Evolutionary conservation across 2,113 vertebrate genomes (phyloP).

Genomic region (Ceratotherium simum): DNA sequence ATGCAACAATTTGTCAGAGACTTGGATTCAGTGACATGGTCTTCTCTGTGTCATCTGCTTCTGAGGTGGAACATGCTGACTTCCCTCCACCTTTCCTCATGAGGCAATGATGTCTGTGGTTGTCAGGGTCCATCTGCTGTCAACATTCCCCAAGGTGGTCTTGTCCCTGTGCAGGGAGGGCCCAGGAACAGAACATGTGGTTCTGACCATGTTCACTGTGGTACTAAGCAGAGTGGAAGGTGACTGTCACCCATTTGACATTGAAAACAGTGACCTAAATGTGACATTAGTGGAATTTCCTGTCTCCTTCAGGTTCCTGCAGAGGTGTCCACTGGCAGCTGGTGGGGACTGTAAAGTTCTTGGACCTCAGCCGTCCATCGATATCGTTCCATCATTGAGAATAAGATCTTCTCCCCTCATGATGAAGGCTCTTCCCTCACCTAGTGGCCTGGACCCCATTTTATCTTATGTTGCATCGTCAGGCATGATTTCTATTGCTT

Average conservation of each 20-base stretch:
- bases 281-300: not conserved
- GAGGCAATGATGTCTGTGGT: accelerated
- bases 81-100: not conserved
- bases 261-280: not conserved
- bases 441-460: not conserved
- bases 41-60: not conserved
- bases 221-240: not conserved
- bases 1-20: not conserved
- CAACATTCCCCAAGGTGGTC: accelerated
- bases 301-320: not conserved
- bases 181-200: not conserved
- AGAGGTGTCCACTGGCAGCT: not conserved
- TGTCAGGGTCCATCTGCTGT: accelerated
- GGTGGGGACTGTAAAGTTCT: no score
- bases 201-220: not conserved
- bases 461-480: not conserved
- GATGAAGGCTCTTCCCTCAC: not conserved
- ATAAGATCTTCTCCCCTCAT: not conserved
- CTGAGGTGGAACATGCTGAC: not conserved
- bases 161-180: not conserved
- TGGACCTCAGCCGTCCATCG: no score
- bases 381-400: not conserved
- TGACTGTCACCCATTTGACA: no score
- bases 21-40: not conserved
- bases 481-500: not conserved